Percentiles rank a stretch among this genome's conserved stretches.
Evolutionary conservation across 1,140 invertebrate species (phyloP).

Genomic region (Bicyclus anynana): DNA sequence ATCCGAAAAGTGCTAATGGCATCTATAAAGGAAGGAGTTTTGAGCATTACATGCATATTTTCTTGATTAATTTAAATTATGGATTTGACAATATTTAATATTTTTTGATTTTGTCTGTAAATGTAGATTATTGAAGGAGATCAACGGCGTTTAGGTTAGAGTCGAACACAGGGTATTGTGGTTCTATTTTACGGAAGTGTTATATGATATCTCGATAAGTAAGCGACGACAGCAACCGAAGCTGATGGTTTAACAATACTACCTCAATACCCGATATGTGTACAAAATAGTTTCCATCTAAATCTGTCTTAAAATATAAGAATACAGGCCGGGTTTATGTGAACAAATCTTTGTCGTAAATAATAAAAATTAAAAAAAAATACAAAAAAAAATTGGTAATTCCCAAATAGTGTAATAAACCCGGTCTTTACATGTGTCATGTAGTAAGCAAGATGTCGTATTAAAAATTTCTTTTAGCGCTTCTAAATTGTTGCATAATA

Average conservation of each 20-base stretch:
- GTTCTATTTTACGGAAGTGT: slow-evolving; percentile 72
- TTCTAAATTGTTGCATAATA: slow-evolving; percentile 42
- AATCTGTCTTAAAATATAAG: slow-evolving; percentile 63
- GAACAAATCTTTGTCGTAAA: slow-evolving; percentile 11
- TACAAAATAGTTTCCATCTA: slow-evolving; percentile 59
- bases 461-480: slow-evolving; percentile 34
- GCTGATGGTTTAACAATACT: slow-evolving; percentile 65
- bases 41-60: too few relatives aligned
- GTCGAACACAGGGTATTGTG: slow-evolving; percentile 74
- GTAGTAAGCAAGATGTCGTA: slow-evolving; percentile 28
- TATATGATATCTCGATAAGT: slow-evolving; percentile 60
- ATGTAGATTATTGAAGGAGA: not conserved
- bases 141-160: slow-evolving; percentile 57
- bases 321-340: slow-evolving; percentile 43
- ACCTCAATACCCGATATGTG: slow-evolving; percentile 71
- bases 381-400: not conserved
- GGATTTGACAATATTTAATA: not conserved
- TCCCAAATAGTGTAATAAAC: slow-evolving; percentile 9
- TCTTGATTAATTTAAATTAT: too few relatives aligned
- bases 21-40: too few relatives aligned
- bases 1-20: too few relatives aligned
- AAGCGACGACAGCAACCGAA: slow-evolving; percentile 48
- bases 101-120: too few relatives aligned
- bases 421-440: slow-evolving; percentile 30
- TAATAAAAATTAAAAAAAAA: slow-evolving; percentile 9